These are phyloP conservation scores for Platichthys flesus DNA, from an alignment of 2,113 vertebrate species.

Conservation along the genomic window DNA sequence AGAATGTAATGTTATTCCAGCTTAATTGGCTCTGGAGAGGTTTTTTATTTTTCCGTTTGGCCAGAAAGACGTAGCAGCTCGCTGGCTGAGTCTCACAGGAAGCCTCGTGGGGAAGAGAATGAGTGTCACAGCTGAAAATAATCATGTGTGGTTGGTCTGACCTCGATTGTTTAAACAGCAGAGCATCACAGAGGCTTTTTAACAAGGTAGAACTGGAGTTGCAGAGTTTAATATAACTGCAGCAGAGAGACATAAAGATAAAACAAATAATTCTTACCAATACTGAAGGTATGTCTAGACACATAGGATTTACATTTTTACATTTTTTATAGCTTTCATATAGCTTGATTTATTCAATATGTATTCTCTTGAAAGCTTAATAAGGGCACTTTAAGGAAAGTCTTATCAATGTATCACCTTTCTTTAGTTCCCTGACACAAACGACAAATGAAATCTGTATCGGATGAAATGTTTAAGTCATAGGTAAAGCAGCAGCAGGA, in stretches of 20 bases:
- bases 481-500: too few relatives aligned
- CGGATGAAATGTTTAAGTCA: too few relatives aligned
- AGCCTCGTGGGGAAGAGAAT: slow-evolving; percentile 8
- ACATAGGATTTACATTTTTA: background rate
- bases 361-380: too few relatives aligned
- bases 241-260: background rate
- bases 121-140: slow-evolving; percentile 30
- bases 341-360: too few relatives aligned
- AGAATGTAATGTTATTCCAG: background rate
- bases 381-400: too few relatives aligned
- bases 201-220: background rate
- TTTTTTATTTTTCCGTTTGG: background rate
- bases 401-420: too few relatives aligned
- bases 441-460: too few relatives aligned
- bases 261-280: too few relatives aligned
- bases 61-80: background rate
- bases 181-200: background rate
- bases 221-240: background rate
- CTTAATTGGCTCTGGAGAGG: slow-evolving; percentile 41
- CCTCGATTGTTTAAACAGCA: slow-evolving; percentile 23
- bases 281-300: background rate
- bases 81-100: background rate
- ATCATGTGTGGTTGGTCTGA: slow-evolving; percentile 11
- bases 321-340: too few relatives aligned
- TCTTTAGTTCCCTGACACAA: too few relatives aligned